A percentile compares a stretch with the other conserved stretches of the same genome.
These are phyloP conservation scores for Papilio elwesi DNA, from an alignment of 2,888 invertebrate genomes.

Conservation along the genomic window DNA sequence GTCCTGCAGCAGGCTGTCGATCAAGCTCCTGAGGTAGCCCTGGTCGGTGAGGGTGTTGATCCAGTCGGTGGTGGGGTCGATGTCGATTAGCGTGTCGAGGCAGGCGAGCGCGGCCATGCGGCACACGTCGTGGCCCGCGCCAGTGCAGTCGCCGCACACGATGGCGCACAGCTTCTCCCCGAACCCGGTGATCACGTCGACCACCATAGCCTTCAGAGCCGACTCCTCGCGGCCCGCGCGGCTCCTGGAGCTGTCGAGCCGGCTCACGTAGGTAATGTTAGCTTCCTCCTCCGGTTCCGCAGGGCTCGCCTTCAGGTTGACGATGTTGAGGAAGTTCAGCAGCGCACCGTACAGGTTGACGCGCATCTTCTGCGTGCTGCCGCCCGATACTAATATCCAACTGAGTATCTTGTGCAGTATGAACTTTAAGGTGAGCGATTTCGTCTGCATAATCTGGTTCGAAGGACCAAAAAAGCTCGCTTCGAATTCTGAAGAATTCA, in stretches of 20 bases:
- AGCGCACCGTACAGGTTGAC: slow-evolving; percentile 94
- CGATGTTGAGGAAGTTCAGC: slow-evolving; percentile 91
- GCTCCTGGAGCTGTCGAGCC: slow-evolving; percentile 85
- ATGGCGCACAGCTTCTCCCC: slow-evolving; percentile 91
- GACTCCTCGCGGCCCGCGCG: slow-evolving; percentile 65
- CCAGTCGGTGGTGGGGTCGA: slow-evolving; percentile 88
- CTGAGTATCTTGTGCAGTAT: slow-evolving; percentile 90
- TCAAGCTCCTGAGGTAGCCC: slow-evolving; percentile 92
- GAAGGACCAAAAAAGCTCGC: slow-evolving; percentile 76
- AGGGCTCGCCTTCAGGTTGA: slow-evolving; percentile 80
- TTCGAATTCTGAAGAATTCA: slow-evolving; percentile 72
- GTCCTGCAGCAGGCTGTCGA: slow-evolving; percentile 91
- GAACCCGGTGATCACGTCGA: slow-evolving; percentile 86
- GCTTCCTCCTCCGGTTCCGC: slow-evolving; percentile 68
- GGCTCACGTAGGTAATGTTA: slow-evolving; percentile 85
- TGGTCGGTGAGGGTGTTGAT: slow-evolving; percentile 72
- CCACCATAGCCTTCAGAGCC: slow-evolving; percentile 71
- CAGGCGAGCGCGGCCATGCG: slow-evolving; percentile 94
- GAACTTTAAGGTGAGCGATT: slow-evolving; percentile 87
- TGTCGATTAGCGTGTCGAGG: slow-evolving; percentile 90
- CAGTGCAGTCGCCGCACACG: slow-evolving; percentile 94
- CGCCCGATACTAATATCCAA: slow-evolving; percentile 92
- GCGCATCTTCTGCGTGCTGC: slow-evolving; percentile 91
- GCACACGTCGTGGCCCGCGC: slow-evolving; percentile 93
- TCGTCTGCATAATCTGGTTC: slow-evolving; percentile 83